Base-by-base conservation (phyloP, 2,113 vertebrate species). In the Sterna hirundo region DNA sequence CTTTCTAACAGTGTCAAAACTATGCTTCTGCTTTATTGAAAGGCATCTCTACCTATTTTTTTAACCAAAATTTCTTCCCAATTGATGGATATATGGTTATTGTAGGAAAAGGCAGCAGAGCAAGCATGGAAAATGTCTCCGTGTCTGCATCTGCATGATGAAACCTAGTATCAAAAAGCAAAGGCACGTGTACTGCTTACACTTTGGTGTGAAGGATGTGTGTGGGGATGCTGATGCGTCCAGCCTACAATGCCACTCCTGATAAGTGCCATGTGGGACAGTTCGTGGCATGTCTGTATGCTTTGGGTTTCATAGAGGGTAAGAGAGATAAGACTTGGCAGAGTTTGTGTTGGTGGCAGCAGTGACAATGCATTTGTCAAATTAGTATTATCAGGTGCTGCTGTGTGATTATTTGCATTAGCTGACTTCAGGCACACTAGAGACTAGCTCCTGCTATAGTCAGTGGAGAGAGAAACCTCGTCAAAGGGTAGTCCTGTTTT, bases 1-100 rank as follows among this genome's bases (percentile, higher is more conserved):
- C 60, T 92, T 77, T 29, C 72, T n/a, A 75, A 54, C 79, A 58
- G 17, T 55, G 64, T 46, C 93, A 90, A 86, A 94, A 66, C 80
- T 44, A 14, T 34, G 57, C 25, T 70, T 54, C 80, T 81, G n/a
- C 72, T 92, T 81, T 81, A 66, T 70, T 4, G 1, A 81, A 81
- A 92, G 34, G 58, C 49, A 58, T 42, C 32, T 78, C 64, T 72
- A 49, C 36, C 36, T 61, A 70, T 51, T 86, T 89, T 74, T 85
- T 84, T 42, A 94, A 93, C 20, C 51, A 18, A n/a, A 58, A 54
- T 22, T 58, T 61, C 55, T 78, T 75, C 46, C 32, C 49, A 55
- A 1, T 6, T 69, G 79, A 58, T 44, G 83, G 58, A 72, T 93
- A 34, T 75, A 22, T 8, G 12, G 6, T 15, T 29, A 42, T n/a